These are phyloP conservation scores for Miichthys miiuy DNA, from an alignment of 2,797 vertebrate genomes.

Conservation along the genomic window DNA sequence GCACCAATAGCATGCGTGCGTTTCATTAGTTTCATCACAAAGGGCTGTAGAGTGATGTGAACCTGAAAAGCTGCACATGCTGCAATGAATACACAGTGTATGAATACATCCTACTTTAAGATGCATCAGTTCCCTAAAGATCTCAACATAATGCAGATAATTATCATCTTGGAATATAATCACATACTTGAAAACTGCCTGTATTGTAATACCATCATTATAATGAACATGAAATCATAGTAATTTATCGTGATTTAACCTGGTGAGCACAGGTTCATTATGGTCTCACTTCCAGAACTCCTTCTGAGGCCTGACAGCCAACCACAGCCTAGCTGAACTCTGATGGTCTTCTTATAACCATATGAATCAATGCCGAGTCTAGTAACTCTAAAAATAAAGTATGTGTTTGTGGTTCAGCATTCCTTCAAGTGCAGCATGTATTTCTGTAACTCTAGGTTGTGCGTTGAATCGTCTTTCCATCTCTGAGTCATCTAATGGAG, in stretches of 20 bases:
- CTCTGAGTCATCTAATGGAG: constrained; percentile 47
- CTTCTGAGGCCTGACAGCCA: background rate
- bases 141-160: background rate
- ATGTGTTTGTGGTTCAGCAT: background rate
- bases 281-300: background rate
- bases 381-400: constrained; percentile 21
- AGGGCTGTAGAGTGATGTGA: background rate
- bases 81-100: background rate
- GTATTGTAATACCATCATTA: background rate
- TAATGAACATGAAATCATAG: background rate
- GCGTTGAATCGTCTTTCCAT: constrained; percentile 8
- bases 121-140: background rate
- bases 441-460: constrained; percentile 10
- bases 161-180: background rate
- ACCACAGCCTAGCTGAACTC: background rate
- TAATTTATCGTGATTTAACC: background rate
- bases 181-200: background rate
- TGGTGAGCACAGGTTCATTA: background rate
- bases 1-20: background rate
- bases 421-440: constrained; percentile 5
- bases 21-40: background rate
- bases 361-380: constrained; percentile 11
- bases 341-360: background rate
- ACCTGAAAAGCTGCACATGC: background rate
- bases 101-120: background rate